Conservation (phyloP, 2,113 vertebrate species). For the Corythaeola cristata region DNA sequence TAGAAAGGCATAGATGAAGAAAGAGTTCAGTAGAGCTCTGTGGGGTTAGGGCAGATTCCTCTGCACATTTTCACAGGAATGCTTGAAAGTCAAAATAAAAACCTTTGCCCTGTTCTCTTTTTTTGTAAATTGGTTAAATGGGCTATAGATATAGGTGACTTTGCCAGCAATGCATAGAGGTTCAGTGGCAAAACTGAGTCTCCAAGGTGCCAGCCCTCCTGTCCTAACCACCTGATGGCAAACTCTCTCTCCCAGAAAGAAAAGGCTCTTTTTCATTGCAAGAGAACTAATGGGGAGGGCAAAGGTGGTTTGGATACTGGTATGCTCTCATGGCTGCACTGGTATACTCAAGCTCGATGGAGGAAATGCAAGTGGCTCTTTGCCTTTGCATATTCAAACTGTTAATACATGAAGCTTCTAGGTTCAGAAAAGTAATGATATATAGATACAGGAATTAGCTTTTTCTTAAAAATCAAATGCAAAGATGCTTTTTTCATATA, state of each 20-base stretch:
- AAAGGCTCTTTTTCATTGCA: not conserved
- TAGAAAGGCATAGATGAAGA: not conserved
- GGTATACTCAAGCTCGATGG: not conserved
- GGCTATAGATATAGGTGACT: not conserved
- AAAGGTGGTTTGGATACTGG: not conserved
- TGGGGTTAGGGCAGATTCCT: not conserved
- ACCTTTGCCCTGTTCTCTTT: not conserved
- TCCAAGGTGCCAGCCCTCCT: not conserved
- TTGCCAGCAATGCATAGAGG: not conserved
- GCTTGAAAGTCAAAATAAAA: not conserved
- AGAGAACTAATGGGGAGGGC: not conserved
- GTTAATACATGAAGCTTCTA: not conserved
- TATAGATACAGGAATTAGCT: not conserved
- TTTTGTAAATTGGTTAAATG: not conserved
- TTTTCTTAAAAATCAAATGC: not conserved
- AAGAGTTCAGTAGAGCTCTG: not conserved
- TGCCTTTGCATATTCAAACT: not conserved
- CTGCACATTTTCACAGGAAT: not conserved
- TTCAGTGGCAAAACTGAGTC: not conserved
- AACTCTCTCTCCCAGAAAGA: not conserved
- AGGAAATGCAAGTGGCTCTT: not conserved
- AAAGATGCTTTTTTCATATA: not conserved
- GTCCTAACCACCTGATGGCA: not conserved
- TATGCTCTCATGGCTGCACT: not conserved
- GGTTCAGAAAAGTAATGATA: not conserved